These are phyloP conservation scores for Falco rusticolus DNA, from an alignment of 2,797 vertebrate species.

Conservation along the genomic window DNA sequence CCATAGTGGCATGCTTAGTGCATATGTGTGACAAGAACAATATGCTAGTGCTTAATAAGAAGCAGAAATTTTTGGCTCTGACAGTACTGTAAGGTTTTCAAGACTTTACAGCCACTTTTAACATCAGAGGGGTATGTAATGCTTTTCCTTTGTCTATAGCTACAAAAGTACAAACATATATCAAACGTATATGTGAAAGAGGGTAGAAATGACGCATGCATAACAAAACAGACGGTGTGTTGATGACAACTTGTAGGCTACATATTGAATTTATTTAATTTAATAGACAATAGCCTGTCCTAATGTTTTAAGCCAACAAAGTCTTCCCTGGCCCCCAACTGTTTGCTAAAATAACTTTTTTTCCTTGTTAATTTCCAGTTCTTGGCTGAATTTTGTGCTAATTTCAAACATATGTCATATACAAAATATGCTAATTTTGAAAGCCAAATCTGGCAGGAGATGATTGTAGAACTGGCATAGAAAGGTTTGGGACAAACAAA, in stretches of 20 bases:
- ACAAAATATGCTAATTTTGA: slow-evolving; percentile 76
- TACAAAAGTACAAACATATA: not conserved
- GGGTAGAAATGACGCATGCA: not conserved
- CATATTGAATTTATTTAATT: slow-evolving; percentile 65
- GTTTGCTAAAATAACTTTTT: slow-evolving; percentile 74
- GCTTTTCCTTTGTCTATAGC: not conserved
- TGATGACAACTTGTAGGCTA: slow-evolving; percentile 52
- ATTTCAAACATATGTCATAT: slow-evolving; percentile 78
- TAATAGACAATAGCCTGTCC: slow-evolving; percentile 68
- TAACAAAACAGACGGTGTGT: not conserved
- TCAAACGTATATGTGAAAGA: not conserved
- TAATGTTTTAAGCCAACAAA: slow-evolving; percentile 69
- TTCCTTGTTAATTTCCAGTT: slow-evolving; percentile 72
- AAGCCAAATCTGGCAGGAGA: slow-evolving; percentile 71
- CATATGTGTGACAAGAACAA: slow-evolving; percentile 4
- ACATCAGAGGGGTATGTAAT: not conserved
- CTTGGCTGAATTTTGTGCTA: slow-evolving; percentile 74
- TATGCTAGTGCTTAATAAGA: slow-evolving; percentile 29
- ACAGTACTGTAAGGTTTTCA: not conserved
- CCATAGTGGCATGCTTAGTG: not conserved
- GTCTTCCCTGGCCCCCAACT: slow-evolving; percentile 65
- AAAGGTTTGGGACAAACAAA: slow-evolving; percentile 69
- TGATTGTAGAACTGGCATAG: slow-evolving; percentile 56
- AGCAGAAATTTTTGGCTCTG: slow-evolving; percentile 24
- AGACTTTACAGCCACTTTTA: not conserved